Evolutionary conservation across 2,797 vertebrate genomes (phyloP).

Genomic region (Scleropages formosus): DNA sequence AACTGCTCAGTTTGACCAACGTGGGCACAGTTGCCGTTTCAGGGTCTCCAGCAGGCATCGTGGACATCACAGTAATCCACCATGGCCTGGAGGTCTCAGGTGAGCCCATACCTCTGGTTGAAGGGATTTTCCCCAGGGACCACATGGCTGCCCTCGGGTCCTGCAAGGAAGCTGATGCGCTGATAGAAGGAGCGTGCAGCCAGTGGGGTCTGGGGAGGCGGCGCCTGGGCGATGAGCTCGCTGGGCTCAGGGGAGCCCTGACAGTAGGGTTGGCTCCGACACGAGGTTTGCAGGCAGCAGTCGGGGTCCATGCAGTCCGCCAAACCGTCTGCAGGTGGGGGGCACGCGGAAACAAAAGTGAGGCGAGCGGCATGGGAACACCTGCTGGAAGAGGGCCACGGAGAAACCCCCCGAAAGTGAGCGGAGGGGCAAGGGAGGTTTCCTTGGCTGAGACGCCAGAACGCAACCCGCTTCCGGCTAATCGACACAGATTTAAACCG

Average conservation of each 20-base stretch:
- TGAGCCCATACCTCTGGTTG: slow-evolving; percentile 80
- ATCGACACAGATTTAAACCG: not conserved
- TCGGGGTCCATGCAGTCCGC: slow-evolving; percentile 96
- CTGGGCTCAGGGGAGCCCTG: slow-evolving; percentile 88
- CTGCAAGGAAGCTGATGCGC: slow-evolving; percentile 89
- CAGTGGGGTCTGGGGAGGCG: slow-evolving; percentile 83
- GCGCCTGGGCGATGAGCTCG: slow-evolving; percentile 87
- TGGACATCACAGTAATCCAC: too few relatives aligned
- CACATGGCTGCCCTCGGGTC: slow-evolving; percentile 86
- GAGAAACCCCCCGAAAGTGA: too few relatives aligned
- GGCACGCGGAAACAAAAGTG: slow-evolving; percentile 20
- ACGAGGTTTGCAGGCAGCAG: slow-evolving; percentile 92
- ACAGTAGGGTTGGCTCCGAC: slow-evolving; percentile 90
- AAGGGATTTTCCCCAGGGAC: slow-evolving; percentile 88
- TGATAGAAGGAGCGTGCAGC: slow-evolving; percentile 92
- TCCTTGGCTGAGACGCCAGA: too few relatives aligned
- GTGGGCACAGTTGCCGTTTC: too few relatives aligned
- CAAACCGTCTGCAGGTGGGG: slow-evolving; percentile 82
- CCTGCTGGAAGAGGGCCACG: not conserved
- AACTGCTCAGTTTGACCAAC: too few relatives aligned
- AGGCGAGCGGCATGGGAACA: not conserved
- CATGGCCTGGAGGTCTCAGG: not conserved
- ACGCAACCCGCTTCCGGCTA: not conserved
- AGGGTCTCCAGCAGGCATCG: too few relatives aligned
- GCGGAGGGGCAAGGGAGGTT: too few relatives aligned